These are phyloP conservation scores for Melipona bicolor DNA, from an alignment of 2,888 invertebrate species.

Conservation along the genomic window DNA sequence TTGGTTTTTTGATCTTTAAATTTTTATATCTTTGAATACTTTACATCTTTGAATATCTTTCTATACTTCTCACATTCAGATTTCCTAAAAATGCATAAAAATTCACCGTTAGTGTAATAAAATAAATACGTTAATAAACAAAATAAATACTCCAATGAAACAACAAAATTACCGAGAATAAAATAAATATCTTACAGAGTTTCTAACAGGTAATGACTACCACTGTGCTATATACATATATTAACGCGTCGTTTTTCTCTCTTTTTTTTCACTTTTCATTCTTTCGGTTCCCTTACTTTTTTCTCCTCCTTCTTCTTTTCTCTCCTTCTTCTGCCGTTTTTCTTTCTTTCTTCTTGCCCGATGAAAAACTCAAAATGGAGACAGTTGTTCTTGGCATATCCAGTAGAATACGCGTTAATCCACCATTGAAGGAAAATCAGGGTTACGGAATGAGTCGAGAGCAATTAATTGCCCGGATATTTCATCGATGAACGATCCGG, in stretches of 20 bases:
- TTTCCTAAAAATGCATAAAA: no score
- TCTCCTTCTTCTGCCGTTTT: neutral
- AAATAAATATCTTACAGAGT: neutral
- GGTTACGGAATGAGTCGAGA: constrained; percentile 28
- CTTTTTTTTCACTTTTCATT: neutral
- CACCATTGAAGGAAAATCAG: constrained; percentile 14
- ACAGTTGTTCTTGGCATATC: neutral
- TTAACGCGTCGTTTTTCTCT: neutral
- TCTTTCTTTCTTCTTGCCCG: neutral
- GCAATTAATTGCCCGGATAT: constrained; percentile 49
- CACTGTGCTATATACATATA: no score
- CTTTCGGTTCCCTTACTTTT: neutral
- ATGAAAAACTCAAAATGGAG: neutral
- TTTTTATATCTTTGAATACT: no score
- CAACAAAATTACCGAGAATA: neutral
- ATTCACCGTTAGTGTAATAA: no score
- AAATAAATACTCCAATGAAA: no score
- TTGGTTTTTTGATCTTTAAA: no score
- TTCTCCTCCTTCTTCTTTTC: neutral
- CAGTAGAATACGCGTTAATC: neutral
- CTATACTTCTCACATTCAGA: no score
- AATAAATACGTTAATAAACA: no score
- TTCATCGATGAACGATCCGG: constrained; percentile 49
- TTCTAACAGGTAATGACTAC: neutral
- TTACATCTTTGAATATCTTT: no score